These are phyloP conservation scores for Clarias gariepinus DNA, from an alignment of 2,113 vertebrate genomes.

Conservation along the genomic window DNA sequence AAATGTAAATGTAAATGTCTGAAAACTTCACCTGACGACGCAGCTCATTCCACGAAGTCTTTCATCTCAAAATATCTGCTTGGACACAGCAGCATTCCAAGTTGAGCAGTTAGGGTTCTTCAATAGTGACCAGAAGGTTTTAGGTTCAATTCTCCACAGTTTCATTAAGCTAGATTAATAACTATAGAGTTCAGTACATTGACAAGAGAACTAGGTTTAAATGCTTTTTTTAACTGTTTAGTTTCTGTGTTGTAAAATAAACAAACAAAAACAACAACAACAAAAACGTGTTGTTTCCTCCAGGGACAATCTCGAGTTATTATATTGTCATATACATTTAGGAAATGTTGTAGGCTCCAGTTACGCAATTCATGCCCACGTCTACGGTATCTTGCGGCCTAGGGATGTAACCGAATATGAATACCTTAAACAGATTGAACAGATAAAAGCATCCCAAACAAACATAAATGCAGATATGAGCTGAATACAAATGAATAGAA, in stretches of 20 bases:
- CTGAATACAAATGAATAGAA: not conserved
- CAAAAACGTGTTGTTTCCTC: not conserved
- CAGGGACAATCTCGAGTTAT: not conserved
- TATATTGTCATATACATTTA: not conserved
- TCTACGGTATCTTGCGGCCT: not conserved
- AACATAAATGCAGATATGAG: not conserved
- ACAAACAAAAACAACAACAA: too few species aligned
- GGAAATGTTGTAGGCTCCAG: not conserved
- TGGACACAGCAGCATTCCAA: not conserved
- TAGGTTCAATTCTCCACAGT: not conserved
- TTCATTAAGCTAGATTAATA: not conserved
- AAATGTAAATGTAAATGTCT: too few species aligned
- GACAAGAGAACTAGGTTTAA: not conserved
- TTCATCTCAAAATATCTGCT: too few species aligned
- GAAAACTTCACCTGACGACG: not conserved
- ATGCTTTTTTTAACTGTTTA: not conserved
- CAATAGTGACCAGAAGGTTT: not conserved
- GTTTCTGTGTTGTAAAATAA: not conserved
- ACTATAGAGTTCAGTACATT: not conserved
- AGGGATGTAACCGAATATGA: not conserved
- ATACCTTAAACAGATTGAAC: not conserved
- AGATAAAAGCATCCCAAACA: not conserved
- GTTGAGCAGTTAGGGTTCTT: not conserved
- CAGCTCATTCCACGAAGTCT: conserved; percentile 13
- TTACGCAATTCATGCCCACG: not conserved